Evolutionary conservation across 1,140 invertebrate genomes (phyloP).

Genomic region (Lepidurus couesii): DNA sequence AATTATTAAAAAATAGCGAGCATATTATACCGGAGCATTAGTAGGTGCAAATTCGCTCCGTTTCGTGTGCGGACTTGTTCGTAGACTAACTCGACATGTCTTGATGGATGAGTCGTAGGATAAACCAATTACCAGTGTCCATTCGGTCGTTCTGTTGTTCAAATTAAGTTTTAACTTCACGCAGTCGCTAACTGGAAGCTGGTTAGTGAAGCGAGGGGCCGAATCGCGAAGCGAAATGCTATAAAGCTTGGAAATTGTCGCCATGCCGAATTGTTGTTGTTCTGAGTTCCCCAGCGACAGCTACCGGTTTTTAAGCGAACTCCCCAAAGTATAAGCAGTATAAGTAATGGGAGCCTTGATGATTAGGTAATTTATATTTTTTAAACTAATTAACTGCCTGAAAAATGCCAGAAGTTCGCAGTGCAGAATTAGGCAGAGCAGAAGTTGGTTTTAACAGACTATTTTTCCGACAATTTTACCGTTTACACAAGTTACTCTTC

Average conservation of each 20-base stretch:
- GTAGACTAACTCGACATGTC: background rate
- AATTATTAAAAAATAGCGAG: background rate
- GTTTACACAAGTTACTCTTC: constrained; percentile 44
- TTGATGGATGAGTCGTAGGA: background rate
- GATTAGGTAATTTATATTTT: background rate
- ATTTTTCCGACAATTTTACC: constrained; percentile 45
- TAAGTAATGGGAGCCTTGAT: background rate
- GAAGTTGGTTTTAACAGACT: constrained; percentile 41
- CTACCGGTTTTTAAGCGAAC: background rate
- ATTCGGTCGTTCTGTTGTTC: background rate
- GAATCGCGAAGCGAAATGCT: background rate
- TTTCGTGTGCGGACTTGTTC: background rate
- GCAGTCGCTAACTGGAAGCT: background rate
- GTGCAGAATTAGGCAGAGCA: background rate
- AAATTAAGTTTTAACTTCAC: background rate
- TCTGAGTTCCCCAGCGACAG: background rate
- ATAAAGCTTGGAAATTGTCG: background rate
- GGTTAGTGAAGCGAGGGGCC: background rate
- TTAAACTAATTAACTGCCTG: background rate
- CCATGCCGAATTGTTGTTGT: background rate
- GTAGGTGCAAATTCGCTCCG: too few species aligned
- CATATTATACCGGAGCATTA: background rate
- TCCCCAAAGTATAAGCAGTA: background rate
- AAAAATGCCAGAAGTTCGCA: background rate
- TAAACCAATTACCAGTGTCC: background rate